phyloP scores from a whole-genome alignment of 2,888 invertebrate species.

The Agrochola litura region DNA sequence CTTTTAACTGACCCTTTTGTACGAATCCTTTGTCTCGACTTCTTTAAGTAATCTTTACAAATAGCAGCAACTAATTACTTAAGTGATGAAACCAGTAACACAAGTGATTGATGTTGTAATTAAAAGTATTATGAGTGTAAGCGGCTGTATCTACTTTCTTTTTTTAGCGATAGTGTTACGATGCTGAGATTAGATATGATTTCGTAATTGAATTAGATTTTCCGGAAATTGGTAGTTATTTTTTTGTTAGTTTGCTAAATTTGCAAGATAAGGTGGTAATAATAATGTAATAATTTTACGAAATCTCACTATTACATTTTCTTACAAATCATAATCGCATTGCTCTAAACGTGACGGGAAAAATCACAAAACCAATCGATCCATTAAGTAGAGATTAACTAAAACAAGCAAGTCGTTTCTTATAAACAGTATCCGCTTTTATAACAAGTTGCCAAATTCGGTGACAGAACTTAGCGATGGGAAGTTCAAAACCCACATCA shows the following conservation, averaged over 20 bases:
- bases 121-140: slow-evolving; percentile 5
- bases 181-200: slow-evolving; percentile 1
- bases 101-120: slow-evolving; percentile 50
- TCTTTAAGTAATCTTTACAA: slow-evolving; percentile 42
- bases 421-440: too few relatives aligned
- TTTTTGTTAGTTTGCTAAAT: not conserved
- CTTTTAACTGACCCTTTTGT: slow-evolving; percentile 1
- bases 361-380: not conserved
- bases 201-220: slow-evolving; percentile 21
- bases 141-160: slow-evolving; percentile 49
- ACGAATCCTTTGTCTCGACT: slow-evolving; percentile 21
- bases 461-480: too few relatives aligned
- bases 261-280: not conserved
- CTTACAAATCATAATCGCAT: not conserved
- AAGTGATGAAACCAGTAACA: slow-evolving; percentile 12
- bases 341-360: not conserved
- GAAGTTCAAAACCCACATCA: too few relatives aligned
- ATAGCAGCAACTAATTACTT: slow-evolving; percentile 9
- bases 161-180: slow-evolving; percentile 26
- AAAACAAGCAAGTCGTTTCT: too few relatives aligned
- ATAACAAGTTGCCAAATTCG: too few relatives aligned
- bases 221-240: not conserved
- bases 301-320: not conserved
- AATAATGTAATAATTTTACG: too few relatives aligned
- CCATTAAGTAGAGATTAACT: too few relatives aligned